Evolutionary conservation across 2,797 vertebrate species (phyloP).

Genomic region (Muraenolepis orangiensis): DNA sequence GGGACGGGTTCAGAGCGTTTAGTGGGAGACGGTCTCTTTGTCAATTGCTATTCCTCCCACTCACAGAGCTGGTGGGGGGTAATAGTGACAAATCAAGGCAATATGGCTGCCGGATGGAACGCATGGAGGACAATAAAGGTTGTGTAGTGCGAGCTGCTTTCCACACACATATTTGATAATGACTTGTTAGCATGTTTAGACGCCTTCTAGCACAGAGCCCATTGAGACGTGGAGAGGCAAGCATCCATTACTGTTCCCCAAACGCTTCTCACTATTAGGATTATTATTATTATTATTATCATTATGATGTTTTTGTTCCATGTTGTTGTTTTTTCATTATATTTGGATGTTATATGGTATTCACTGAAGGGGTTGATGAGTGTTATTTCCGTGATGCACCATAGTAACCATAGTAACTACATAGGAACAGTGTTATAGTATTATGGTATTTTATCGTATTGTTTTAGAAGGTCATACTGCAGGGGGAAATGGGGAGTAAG

Average conservation of each 20-base stretch:
- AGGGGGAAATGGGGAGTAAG: no score
- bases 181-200: slow-evolving; percentile 68
- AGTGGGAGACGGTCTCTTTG: slow-evolving; percentile 57
- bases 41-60: slow-evolving; percentile 71
- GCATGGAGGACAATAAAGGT: slow-evolving; percentile 67
- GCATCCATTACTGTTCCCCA: no score
- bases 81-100: slow-evolving; percentile 77
- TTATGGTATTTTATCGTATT: no score
- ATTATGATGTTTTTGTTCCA: no score
- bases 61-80: slow-evolving; percentile 60
- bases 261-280: no score
- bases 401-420: no score
- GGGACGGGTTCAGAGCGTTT: slow-evolving; percentile 65
- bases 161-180: slow-evolving; percentile 40
- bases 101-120: slow-evolving; percentile 59
- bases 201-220: slow-evolving; percentile 60
- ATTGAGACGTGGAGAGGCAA: no score
- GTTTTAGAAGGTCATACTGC: no score
- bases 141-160: slow-evolving; percentile 59
- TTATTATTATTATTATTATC: no score
- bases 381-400: no score
- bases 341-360: not conserved
- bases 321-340: not conserved
- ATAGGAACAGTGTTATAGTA: no score
- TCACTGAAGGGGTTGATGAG: not conserved